A percentile compares a stretch with the other conserved stretches of the same genome.
phyloP scores from a whole-genome alignment of 2,888 invertebrate genomes.

The Cheilosia impressa region DNA sequence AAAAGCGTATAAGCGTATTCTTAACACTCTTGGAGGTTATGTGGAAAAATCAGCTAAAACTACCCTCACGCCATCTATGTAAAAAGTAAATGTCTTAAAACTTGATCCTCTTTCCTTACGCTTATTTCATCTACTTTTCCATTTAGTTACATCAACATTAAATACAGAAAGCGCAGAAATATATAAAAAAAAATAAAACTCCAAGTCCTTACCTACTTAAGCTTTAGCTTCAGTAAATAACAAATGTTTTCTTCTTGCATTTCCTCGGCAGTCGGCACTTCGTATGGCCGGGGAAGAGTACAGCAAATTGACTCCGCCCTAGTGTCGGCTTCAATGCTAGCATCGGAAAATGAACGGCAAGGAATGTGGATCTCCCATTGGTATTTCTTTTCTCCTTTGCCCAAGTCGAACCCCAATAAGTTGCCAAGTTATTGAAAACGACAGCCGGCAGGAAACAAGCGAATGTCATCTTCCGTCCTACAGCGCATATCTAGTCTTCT shows the following conservation, averaged over 20 bases:
- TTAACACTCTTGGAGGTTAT: constrained; percentile 36
- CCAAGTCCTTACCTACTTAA: constrained; percentile 54
- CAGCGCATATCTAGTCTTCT: constrained; percentile 73
- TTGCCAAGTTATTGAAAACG: constrained; percentile 59
- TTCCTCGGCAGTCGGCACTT: constrained; percentile 28
- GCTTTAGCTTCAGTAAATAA: constrained; percentile 57
- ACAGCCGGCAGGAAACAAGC: constrained; percentile 47
- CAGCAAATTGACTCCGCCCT: constrained; percentile 71
- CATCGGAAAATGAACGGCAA: constrained; percentile 58
- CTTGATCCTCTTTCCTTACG: constrained; percentile 74
- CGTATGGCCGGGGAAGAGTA: constrained; percentile 41
- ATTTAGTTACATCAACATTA: constrained; percentile 73
- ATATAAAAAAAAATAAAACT: constrained; percentile 32
- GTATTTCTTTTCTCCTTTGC: constrained; percentile 69
- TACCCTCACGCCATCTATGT: constrained; percentile 59
- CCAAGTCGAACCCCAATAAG: constrained; percentile 70
- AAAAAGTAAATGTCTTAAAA: constrained; percentile 75
- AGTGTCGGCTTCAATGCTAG: constrained; percentile 50
- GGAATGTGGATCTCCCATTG: constrained; percentile 72
- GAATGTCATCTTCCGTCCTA: constrained; percentile 67
- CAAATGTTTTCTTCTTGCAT: constrained; percentile 63
- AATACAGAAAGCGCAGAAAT: constrained; percentile 32
- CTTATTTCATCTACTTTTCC: constrained; percentile 75
- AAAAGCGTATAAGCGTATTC: constrained; percentile 31
- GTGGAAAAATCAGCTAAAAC: constrained; percentile 47